These are phyloP conservation scores for Solen grandis DNA, from an alignment of 1,140 invertebrate species.

Conservation along the genomic window DNA sequence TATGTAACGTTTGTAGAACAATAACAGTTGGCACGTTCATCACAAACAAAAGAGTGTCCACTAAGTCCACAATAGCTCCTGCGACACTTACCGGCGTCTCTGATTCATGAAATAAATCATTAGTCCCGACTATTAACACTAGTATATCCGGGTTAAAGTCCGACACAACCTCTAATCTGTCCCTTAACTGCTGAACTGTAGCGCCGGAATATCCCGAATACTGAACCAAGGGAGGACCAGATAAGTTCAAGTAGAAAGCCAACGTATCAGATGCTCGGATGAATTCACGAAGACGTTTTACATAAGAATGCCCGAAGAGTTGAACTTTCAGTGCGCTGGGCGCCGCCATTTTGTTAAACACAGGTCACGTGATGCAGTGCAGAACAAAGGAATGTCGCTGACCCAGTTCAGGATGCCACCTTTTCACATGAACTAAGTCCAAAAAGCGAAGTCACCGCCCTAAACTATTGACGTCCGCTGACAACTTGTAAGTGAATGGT, in stretches of 20 bases:
- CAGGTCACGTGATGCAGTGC: no score
- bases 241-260: background rate
- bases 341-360: background rate
- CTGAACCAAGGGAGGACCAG: background rate
- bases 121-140: constrained; percentile 17
- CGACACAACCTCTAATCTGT: no score
- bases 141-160: constrained; percentile 22
- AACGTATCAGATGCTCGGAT: background rate
- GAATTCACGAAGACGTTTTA: background rate
- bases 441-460: constrained; percentile 5
- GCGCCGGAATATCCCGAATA: background rate
- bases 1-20: constrained; percentile 28
- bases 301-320: constrained; percentile 23
- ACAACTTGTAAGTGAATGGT: no score
- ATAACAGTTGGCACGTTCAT: constrained; percentile 4
- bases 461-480: no score
- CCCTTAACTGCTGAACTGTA: background rate
- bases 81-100: constrained; percentile 11
- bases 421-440: no score
- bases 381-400: background rate
- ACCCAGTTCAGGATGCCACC: background rate
- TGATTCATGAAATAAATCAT: background rate
- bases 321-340: background rate
- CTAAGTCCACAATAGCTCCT: background rate
- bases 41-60: constrained; percentile 13